phyloP scores from a whole-genome alignment of 2,888 invertebrate species.

The Zhuqinia jingwanae region DNA sequence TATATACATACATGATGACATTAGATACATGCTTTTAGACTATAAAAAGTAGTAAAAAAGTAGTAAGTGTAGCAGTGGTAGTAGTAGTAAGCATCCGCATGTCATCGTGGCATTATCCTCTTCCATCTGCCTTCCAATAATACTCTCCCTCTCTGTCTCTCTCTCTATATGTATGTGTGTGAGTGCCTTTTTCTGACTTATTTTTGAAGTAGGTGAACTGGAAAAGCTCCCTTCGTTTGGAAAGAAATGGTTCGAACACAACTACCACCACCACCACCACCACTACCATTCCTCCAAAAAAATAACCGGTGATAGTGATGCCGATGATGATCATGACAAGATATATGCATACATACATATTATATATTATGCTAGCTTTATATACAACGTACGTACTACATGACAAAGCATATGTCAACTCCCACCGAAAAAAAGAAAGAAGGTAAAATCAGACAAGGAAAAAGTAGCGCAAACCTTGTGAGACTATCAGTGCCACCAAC shows the following conservation, averaged over 20 bases:
- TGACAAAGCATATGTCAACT: constrained; percentile 34
- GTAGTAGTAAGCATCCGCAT: constrained; percentile 20
- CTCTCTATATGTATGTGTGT: background rate
- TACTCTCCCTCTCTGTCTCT: background rate
- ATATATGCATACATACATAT: background rate
- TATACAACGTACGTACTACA: no score
- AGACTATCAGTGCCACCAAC: constrained; percentile 32
- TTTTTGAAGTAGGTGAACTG: constrained; percentile 49
- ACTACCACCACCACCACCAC: background rate
- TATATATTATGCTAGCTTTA: background rate
- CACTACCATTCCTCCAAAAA: background rate
- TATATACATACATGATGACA: background rate
- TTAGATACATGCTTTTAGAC: background rate
- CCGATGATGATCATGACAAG: constrained; percentile 10
- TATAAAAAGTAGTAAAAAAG: background rate
- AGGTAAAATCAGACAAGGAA: constrained; percentile 39
- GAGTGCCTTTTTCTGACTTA: constrained; percentile 21
- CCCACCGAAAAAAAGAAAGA: background rate
- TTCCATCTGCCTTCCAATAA: constrained; percentile 21
- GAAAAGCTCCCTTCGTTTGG: constrained; percentile 55
- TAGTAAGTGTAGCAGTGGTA: background rate
- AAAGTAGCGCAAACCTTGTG: constrained; percentile 26
- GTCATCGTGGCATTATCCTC: constrained; percentile 40
- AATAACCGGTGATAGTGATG: background rate
- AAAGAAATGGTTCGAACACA: constrained; percentile 30